phyloP scores from a whole-genome alignment of 2,888 invertebrate genomes.

The Tetragonisca angustula region DNA sequence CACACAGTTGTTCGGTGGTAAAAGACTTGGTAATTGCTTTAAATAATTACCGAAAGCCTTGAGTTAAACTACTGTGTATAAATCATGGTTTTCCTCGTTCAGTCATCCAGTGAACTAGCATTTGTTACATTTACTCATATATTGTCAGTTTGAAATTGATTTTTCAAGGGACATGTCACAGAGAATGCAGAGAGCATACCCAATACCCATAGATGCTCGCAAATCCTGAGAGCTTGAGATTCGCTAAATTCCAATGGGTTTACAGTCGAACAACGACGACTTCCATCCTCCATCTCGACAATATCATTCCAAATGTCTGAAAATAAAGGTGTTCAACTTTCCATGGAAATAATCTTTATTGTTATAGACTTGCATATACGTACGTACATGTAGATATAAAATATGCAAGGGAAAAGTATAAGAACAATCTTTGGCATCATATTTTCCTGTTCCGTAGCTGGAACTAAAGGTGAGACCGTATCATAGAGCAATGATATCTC shows the following conservation, averaged over 20 bases:
- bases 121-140: too few species aligned
- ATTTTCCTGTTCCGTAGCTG: not conserved
- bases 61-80: too few species aligned
- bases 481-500: not conserved
- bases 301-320: conserved; percentile 10
- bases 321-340: conserved; percentile 44
- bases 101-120: too few species aligned
- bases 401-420: not conserved
- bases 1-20: not conserved
- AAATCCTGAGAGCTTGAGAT: conserved; percentile 33
- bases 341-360: conserved; percentile 29
- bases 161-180: conserved; percentile 38
- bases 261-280: conserved; percentile 14
- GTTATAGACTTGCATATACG: not conserved
- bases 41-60: too few species aligned
- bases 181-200: conserved; percentile 28
- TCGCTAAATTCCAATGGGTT: conserved; percentile 33
- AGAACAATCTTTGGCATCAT: not conserved
- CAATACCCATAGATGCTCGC: conserved; percentile 11
- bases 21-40: too few species aligned
- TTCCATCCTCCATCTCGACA: conserved; percentile 6
- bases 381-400: not conserved
- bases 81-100: too few species aligned
- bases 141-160: conserved; percentile 39
- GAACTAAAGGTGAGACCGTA: not conserved